Conservation (phyloP, 2,888 invertebrate species). For the Coenonympha arcania region DNA sequence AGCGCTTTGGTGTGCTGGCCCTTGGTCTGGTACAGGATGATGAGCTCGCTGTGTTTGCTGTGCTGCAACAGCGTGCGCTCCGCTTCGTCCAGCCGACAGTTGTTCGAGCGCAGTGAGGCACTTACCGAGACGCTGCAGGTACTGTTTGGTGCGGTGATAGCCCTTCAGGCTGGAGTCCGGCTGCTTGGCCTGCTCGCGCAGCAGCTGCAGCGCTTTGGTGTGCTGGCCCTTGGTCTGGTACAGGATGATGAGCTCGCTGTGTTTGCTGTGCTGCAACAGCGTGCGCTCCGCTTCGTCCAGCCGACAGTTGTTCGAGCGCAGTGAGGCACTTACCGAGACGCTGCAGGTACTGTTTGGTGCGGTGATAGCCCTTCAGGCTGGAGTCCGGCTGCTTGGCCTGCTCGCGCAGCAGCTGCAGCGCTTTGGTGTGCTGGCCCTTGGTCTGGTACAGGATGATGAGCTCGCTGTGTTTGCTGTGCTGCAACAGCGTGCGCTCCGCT, state of each 20-base stretch:
- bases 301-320: slow-evolving; percentile 93
- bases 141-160: slow-evolving; percentile 87
- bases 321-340: slow-evolving; percentile 87
- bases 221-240: slow-evolving; percentile 84
- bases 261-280: slow-evolving; percentile 88
- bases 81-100: slow-evolving; percentile 94
- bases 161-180: slow-evolving; percentile 85
- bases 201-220: slow-evolving; percentile 84
- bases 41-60: slow-evolving; percentile 80
- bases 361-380: slow-evolving; percentile 83
- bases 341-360: slow-evolving; percentile 93
- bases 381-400: slow-evolving; percentile 84
- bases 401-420: slow-evolving; percentile 87
- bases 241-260: slow-evolving; percentile 58
- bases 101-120: slow-evolving; percentile 91
- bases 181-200: slow-evolving; percentile 83
- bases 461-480: slow-evolving; percentile 86
- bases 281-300: slow-evolving; percentile 94
- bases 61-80: slow-evolving; percentile 90
- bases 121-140: slow-evolving; percentile 91
- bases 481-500: slow-evolving; percentile 89
- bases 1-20: slow-evolving; percentile 76
- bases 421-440: slow-evolving; percentile 75
- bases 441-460: slow-evolving; percentile 79
- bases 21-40: slow-evolving; percentile 84